These are phyloP conservation scores for Gallinago solitaria DNA, from an alignment of 2,797 vertebrate genomes.

Conservation along the genomic window DNA sequence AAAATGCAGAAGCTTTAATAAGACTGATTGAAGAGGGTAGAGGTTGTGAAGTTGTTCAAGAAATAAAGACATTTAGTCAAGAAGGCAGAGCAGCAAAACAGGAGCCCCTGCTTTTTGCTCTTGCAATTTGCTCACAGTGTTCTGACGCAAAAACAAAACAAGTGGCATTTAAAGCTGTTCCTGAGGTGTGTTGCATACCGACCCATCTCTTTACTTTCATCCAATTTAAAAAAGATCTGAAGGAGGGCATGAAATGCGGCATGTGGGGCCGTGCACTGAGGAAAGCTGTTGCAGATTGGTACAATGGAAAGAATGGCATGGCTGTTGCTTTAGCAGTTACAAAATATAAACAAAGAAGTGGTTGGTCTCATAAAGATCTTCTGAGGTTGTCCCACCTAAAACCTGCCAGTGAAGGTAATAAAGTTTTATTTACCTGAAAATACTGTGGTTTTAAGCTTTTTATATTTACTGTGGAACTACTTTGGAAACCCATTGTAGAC, in stretches of 20 bases:
- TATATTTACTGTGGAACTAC: not conserved
- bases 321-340: constrained; percentile 88
- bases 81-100: constrained; percentile 80
- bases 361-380: constrained; percentile 96
- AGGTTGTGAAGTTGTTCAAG: constrained; percentile 87
- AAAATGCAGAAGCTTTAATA: constrained; percentile 79
- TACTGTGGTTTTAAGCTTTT: not conserved
- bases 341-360: constrained; percentile 90
- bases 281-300: constrained; percentile 93
- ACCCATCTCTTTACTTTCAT: constrained; percentile 91
- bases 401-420: constrained; percentile 89
- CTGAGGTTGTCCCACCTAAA: constrained; percentile 92
- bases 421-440: constrained; percentile 31
- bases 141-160: constrained; percentile 87
- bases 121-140: constrained; percentile 92
- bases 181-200: constrained; percentile 86
- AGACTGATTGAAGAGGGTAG: constrained; percentile 87
- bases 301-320: constrained; percentile 89
- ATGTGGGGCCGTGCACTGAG: constrained; percentile 95
- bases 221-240: constrained; percentile 93
- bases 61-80: constrained; percentile 84
- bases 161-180: constrained; percentile 86
- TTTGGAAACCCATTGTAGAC: not conserved
- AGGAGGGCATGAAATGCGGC: constrained; percentile 90
- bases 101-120: constrained; percentile 85